These are phyloP conservation scores for Heliconius hermathena DNA, from an alignment of 1,140 invertebrate species.

Conservation along the genomic window DNA sequence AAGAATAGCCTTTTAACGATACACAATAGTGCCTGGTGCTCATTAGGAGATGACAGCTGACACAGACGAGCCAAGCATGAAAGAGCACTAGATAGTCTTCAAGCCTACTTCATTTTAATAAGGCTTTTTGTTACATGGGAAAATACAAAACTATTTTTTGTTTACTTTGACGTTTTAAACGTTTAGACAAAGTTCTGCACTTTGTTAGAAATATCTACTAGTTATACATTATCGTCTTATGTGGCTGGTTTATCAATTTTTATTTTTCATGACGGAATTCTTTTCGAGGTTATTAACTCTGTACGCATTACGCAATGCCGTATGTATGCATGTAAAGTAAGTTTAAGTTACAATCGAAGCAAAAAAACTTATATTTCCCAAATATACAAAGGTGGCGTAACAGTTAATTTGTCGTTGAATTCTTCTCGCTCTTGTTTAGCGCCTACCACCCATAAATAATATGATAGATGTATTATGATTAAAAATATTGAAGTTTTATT, in stretches of 20 bases:
- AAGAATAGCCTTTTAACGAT: conserved; percentile 8
- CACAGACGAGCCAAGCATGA: conserved; percentile 19
- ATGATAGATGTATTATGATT: too few species aligned
- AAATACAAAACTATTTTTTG: conserved; percentile 6
- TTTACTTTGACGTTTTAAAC: background rate
- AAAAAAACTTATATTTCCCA: too few species aligned
- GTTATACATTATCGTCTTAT: background rate
- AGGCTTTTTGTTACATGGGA: conserved; percentile 12
- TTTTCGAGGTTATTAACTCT: too few species aligned
- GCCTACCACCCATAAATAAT: too few species aligned
- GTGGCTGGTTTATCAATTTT: background rate
- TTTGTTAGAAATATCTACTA: background rate
- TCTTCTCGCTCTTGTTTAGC: too few species aligned
- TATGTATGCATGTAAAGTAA: too few species aligned
- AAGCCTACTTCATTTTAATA: conserved; percentile 27
- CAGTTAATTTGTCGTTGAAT: too few species aligned
- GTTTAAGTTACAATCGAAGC: too few species aligned
- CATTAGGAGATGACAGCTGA: conserved; percentile 21
- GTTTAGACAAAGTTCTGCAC: background rate
- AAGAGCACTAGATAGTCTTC: conserved; percentile 14
- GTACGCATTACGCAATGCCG: too few species aligned
- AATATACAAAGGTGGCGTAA: too few species aligned
- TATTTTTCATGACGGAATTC: too few species aligned
- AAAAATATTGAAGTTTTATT: too few species aligned
- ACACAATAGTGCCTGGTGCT: background rate